Base-by-base conservation (phyloP, 2,888 invertebrate genomes). In the Stenoptilia bipunctidactyla region DNA sequence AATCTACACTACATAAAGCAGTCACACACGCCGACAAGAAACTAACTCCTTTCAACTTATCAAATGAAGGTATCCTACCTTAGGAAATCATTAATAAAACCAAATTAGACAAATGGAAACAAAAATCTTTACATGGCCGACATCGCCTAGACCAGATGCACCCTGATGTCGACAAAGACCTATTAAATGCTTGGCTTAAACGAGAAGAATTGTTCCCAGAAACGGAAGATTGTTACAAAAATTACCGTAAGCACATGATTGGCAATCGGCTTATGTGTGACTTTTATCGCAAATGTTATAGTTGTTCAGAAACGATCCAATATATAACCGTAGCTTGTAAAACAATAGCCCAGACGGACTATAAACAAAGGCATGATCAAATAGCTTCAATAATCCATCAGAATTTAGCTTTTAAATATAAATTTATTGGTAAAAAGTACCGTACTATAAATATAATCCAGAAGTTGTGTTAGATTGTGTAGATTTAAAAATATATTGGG, bases 71-170 rank as follows among this genome's bases (percentile, higher is more conserved):
- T 20, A 5, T 5, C 20, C 8, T 20, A 5, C 4, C 4, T 20
- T 20, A 20, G 8, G 3, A 20, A 8, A 20, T 8, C 3, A 20
- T 20, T 5, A 20, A 3, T 5, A 20, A 5, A 20, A 20, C 8
- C 3, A 30, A 34, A 40, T 33, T 36, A 13, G 13, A 2, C 15
- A 30, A 36, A 12, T 49, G 51, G 45, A 45, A 44, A 45, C 14
- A 36, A 30, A 45, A 47, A 38, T 40, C 39, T 34, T 34, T 43
- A 4, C 43, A 45, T 20, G 40, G 44, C 34, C 42, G 39, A 40
- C 42, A 43, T 27, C 42, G 25, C 20, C 42, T 37, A 2, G 43
- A 45, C 27, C 38, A 43, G 30, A 13, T 36, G 33, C 43, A 40
- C n/a, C 13, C 14, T 15, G 41, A 45, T 39, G 42, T 42, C 40